Percentiles rank a stretch among this genome's conserved stretches.
Conservation (phyloP, 2,113 vertebrate genomes). For the Fukomys damarensis region DNA sequence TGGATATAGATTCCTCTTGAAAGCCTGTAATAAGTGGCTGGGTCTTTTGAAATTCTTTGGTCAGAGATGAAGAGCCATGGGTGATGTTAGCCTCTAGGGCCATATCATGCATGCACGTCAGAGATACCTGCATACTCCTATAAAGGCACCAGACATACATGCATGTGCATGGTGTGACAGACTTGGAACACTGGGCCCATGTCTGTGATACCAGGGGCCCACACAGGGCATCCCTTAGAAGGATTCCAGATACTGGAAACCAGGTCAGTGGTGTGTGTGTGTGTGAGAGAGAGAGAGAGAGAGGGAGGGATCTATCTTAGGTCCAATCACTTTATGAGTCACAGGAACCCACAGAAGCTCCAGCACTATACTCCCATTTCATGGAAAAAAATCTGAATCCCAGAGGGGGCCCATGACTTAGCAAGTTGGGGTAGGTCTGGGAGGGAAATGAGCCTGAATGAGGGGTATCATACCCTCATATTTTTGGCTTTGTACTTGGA, state of each 20-base stretch:
- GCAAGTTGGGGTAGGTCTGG: not conserved
- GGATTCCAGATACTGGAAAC: not conserved
- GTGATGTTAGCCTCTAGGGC: not conserved
- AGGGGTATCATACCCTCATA: not conserved
- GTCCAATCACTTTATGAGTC: not conserved
- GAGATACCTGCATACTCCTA: not conserved
- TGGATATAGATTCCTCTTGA: not conserved
- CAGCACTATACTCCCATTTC: not conserved
- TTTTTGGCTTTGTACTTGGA: slow-evolving; percentile 12
- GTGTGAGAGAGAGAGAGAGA: not conserved
- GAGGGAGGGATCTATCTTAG: not conserved
- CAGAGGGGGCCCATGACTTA: not conserved
- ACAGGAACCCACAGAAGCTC: not conserved
- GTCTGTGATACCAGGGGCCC: not conserved
- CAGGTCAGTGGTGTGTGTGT: not conserved
- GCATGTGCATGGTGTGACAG: not conserved
- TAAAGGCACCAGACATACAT: too few relatives aligned
- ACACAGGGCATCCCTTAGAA: not conserved
- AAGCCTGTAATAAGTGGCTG: not conserved
- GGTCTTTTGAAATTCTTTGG: not conserved
- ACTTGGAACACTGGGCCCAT: not conserved
- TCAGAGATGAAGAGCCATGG: not conserved
- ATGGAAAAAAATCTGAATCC: slow-evolving; percentile 9
- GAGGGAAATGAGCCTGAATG: not conserved
- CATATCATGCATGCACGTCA: not conserved